Evolutionary conservation across 2,113 vertebrate genomes (phyloP).

Genomic region (Trochalopteron elliotii): DNA sequence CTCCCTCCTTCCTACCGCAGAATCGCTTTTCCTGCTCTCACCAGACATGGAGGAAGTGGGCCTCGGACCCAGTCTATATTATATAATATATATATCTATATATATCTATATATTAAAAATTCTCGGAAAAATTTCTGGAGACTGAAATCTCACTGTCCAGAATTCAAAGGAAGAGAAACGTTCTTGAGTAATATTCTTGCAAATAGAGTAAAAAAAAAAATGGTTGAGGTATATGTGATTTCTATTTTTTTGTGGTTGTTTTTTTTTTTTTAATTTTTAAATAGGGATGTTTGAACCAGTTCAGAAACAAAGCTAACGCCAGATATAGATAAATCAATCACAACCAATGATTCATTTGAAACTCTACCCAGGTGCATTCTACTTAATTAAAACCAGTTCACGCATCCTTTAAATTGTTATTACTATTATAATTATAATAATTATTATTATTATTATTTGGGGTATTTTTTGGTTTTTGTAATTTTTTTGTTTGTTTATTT

Average conservation of each 20-base stretch:
- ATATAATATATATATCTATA: background rate
- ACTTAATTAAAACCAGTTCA: slow-evolving; percentile 60
- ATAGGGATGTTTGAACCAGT: slow-evolving; percentile 53
- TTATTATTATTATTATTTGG: slow-evolving; percentile 59
- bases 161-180: slow-evolving; percentile 32
- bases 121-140: slow-evolving; percentile 19
- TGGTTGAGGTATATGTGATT: slow-evolving; percentile 58
- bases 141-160: slow-evolving; percentile 46
- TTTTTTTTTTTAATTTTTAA: background rate
- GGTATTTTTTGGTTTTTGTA: slow-evolving; percentile 32
- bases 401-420: slow-evolving; percentile 61
- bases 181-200: slow-evolving; percentile 36
- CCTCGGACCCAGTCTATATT: background rate
- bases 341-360: slow-evolving; percentile 55
- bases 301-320: slow-evolving; percentile 22
- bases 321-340: background rate
- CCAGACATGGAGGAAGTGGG: slow-evolving; percentile 34
- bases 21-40: slow-evolving; percentile 4
- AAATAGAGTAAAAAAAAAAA: slow-evolving; percentile 54
- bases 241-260: slow-evolving; percentile 16
- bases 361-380: slow-evolving; percentile 43
- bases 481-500: background rate
- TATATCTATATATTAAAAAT: slow-evolving; percentile 20
- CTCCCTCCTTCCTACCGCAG: background rate
- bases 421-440: slow-evolving; percentile 57